Base-by-base conservation (phyloP, 2,797 vertebrate species). In the Pagetopsis macropterus region DNA sequence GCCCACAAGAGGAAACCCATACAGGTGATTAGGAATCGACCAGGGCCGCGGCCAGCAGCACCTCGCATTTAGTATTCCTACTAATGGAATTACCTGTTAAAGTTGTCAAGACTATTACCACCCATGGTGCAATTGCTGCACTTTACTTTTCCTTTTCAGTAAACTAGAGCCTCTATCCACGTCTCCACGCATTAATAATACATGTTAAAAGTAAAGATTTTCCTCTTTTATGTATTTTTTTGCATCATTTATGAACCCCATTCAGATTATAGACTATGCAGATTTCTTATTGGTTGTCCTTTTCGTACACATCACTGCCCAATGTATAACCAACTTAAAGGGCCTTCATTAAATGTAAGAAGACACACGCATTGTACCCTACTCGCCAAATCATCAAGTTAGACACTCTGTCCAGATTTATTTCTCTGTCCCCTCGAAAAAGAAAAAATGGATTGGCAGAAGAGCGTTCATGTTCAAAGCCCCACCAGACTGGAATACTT, bases 21-120 rank as follows among this genome's bases (percentile, higher is more conserved):
- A 88, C 91, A 91, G 90, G 93, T 93, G 92, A 93, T 94, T 92
- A 93, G 90, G 91, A 93, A 92, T 92, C 85, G 89, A 93, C 91
- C 89, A 81, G 72, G 61, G 84, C 83, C 52, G 57, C 21, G 80
- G 84, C 81, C 72, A 70, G 77, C 76, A 72, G 79, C 79, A 70
- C 78, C 82, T 68, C 9, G 15, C 80, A 85, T 87, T 88, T 88
- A 78, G 75, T 87, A 87, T 87, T 91, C 19, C 12, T 71, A 73
- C 86, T 91, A 91, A 93, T 91, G 87, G 84, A 92, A 90, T 92
- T 90, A 92, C 84, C 84, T 89, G 84, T 91, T 91, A 84, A 88
- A 85, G 70, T 87, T 87, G 85, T 89, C 83, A 76, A 69, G 70
- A 86, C 78, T 69, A 78, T 89, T 85, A 84, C 82, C 78, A 83